Base-by-base conservation (phyloP, 1,140 invertebrate species). In the Coelopa frigida region DNA sequence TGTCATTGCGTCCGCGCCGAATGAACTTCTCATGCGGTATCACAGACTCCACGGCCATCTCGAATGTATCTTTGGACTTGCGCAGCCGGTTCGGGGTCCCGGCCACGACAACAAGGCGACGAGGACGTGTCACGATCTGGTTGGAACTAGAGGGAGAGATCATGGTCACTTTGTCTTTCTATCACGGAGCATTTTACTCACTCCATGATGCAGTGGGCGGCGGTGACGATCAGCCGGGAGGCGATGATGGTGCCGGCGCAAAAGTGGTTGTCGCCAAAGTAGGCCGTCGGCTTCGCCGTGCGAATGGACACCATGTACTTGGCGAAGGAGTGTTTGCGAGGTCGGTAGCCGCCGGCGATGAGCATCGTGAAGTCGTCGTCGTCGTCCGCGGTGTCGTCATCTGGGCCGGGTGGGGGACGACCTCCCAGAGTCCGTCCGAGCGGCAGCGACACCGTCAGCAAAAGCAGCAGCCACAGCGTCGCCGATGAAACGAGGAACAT, bases 241-340 rank as follows among this genome's bases (percentile, higher is more conserved):
- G 24, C 32, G 10, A 60, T 33, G 0, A 60, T 37, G 2, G 46
- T 41, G 3, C 54, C 58, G 1, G 26, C 39, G 26, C 58, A 58
- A 23, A 50, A 57, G 21, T 57, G 54, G 40, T 60, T 57, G 32
- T 60, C 56, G 22, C 52, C 56, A 40, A 46, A 53, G n/a, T 41
- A 23, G 2, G 11, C 3, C 7, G 50, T 26, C 4, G 44, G 39
- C 0, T 46, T 24, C 3, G 15, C 7, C 0, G 58, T 52, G 5
- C 52, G 42, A 24, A 60, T 55, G 8, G 58, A 60, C 7, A 58
- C 58, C 11, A 53, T 33, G 31, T 37, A 49, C 4, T 35, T 37
- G 12, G 12, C 11, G 1, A 35, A n/a, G n/a, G n/a, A n/a, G n/a
- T n/a, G n/a, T n/a, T n/a, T n/a, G n/a, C n/a, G n/a, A n/a, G n/a